These are phyloP conservation scores for Ylistrum balloti DNA, from an alignment of 1,140 invertebrate genomes.

Conservation along the genomic window DNA sequence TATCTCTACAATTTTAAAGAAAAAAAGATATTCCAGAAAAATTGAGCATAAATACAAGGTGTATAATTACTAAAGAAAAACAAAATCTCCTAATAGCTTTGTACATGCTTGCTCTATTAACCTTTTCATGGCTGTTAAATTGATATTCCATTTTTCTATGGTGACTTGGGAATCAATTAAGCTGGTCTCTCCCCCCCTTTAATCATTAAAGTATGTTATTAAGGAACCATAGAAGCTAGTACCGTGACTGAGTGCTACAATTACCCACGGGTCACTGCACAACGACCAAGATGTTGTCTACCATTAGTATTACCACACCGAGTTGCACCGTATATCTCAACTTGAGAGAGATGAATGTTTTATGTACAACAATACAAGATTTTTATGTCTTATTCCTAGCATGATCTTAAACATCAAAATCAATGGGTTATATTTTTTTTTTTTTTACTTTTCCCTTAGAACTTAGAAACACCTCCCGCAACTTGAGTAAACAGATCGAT, in stretches of 20 bases:
- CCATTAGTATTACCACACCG: background rate
- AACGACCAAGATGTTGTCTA: background rate
- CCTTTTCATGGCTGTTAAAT: slow-evolving; percentile 26
- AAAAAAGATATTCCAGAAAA: background rate
- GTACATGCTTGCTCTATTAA: background rate
- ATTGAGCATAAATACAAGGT: background rate
- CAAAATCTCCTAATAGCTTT: slow-evolving; percentile 1
- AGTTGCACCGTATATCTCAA: background rate
- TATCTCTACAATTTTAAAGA: slow-evolving; percentile 1
- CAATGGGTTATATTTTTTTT: background rate
- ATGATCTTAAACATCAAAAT: background rate
- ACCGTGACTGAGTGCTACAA: background rate
- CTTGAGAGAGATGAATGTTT: background rate
- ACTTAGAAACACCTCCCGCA: no score
- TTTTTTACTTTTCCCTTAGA: no score
- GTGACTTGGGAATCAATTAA: background rate
- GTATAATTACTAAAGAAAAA: slow-evolving; percentile 4
- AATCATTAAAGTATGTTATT: background rate
- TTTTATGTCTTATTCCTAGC: background rate
- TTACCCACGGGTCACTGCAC: background rate
- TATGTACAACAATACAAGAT: background rate
- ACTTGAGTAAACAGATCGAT: no score
- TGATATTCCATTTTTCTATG: background rate
- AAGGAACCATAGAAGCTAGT: background rate
- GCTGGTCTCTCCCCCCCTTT: background rate